Percentiles rank a stretch among this genome's conserved stretches.
Conservation (phyloP, 2,888 invertebrate genomes). For the Microdon myrmicae region DNA sequence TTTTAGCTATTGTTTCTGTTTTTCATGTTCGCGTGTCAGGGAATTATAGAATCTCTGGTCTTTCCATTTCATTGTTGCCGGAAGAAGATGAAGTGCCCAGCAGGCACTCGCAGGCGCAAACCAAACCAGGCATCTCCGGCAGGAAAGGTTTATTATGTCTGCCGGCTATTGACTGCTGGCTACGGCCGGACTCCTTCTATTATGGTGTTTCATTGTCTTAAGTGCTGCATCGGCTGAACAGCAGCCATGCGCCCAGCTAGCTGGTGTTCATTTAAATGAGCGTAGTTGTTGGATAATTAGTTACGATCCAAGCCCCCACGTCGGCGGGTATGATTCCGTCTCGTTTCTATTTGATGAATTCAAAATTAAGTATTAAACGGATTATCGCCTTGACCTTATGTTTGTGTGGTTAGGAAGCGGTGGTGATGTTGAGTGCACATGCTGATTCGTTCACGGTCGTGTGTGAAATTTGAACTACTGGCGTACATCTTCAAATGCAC, state of each 20-base stretch:
- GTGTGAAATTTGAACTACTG: too few species aligned
- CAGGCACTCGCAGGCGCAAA: conserved; percentile 30
- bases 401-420: too few species aligned
- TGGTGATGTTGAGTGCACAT: too few species aligned
- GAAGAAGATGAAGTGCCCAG: conserved; percentile 32
- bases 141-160: conserved; percentile 50
- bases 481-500: too few species aligned
- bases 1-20: not conserved
- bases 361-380: too few species aligned
- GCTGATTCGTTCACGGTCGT: too few species aligned
- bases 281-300: conserved; percentile 37
- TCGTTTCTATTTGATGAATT: too few species aligned
- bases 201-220: conserved; percentile 44
- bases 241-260: conserved; percentile 21
- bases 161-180: conserved; percentile 44
- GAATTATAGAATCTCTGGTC: conserved; percentile 31
- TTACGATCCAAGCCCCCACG: conserved; percentile 15
- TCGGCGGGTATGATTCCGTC: too few species aligned
- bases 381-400: too few species aligned
- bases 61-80: conserved; percentile 36
- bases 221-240: conserved; percentile 3
- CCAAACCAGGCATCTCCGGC: conserved; percentile 1
- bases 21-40: conserved; percentile 47
- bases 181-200: too few species aligned
- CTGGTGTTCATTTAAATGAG: conserved; percentile 20